Evolutionary conservation across 2,888 invertebrate species (phyloP).

Genomic region (Morinoia aosen): DNA sequence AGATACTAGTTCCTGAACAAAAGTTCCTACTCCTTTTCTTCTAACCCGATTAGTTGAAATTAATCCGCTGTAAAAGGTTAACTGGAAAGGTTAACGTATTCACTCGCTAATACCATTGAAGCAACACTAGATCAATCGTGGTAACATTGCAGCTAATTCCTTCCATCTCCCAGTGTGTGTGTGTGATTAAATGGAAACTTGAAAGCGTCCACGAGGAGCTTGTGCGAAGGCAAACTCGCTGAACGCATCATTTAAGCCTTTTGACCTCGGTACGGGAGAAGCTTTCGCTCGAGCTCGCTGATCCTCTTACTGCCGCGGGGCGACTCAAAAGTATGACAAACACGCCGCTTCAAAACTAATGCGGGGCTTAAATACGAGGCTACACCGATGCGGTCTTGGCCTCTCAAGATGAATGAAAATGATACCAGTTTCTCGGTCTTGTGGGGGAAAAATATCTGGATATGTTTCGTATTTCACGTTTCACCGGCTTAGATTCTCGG

Average conservation of each 20-base stretch:
- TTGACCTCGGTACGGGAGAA: neutral
- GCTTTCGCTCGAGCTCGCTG: slow-evolving; percentile 1
- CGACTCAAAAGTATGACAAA: slow-evolving; percentile 14
- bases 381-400: neutral
- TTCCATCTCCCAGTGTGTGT: neutral
- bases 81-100: neutral
- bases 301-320: neutral
- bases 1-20: no score
- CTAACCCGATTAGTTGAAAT: neutral
- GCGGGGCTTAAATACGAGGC: neutral
- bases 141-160: neutral
- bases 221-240: neutral
- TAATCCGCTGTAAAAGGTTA: neutral
- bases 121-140: neutral
- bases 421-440: neutral
- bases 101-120: neutral
- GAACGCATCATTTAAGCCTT: neutral
- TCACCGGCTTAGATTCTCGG: neutral
- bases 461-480: neutral
- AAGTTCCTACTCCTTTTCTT: neutral
- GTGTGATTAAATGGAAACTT: neutral
- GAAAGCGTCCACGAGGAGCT: neutral
- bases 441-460: neutral
- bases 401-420: neutral
- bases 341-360: slow-evolving; percentile 15